These are phyloP conservation scores for Limanda limanda DNA, from an alignment of 2,113 vertebrate genomes.

Conservation along the genomic window DNA sequence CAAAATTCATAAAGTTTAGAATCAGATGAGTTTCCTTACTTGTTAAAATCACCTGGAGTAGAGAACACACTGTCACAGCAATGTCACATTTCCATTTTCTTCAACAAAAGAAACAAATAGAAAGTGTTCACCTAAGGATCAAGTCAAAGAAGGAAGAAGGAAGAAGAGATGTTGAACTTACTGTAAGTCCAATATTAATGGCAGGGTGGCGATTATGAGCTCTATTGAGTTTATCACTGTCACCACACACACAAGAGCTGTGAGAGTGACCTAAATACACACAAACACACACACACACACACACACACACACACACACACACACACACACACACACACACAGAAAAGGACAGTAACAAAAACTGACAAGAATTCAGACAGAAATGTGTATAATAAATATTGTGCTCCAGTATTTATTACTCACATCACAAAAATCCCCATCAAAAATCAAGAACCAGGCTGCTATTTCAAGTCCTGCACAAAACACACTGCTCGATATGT, in stretches of 20 bases:
- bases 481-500: neutral
- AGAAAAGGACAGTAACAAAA: too few relatives aligned
- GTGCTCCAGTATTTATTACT: neutral
- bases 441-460: rapidly evolving
- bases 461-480: neutral
- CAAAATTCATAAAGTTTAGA: neutral
- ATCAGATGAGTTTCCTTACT: conserved; percentile 36
- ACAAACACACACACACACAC: neutral
- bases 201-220: conserved; percentile 1
- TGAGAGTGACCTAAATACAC: conserved; percentile 11
- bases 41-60: conserved; percentile 2
- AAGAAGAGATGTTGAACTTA: conserved; percentile 6
- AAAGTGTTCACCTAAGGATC: neutral
- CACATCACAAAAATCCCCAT: neutral
- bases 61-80: neutral
- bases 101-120: neutral
- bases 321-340: too few relatives aligned
- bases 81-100: conserved; percentile 16
- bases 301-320: too few relatives aligned
- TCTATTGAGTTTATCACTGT: neutral
- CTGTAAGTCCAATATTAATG: conserved; percentile 47
- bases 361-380: too few relatives aligned
- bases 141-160: neutral
- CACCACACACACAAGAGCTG: conserved; percentile 16
- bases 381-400: neutral